Percentiles rank a stretch among this genome's conserved stretches.
Evolutionary conservation across 2,888 invertebrate genomes (phyloP).

Genomic region (Cantharis lateralis): DNA sequence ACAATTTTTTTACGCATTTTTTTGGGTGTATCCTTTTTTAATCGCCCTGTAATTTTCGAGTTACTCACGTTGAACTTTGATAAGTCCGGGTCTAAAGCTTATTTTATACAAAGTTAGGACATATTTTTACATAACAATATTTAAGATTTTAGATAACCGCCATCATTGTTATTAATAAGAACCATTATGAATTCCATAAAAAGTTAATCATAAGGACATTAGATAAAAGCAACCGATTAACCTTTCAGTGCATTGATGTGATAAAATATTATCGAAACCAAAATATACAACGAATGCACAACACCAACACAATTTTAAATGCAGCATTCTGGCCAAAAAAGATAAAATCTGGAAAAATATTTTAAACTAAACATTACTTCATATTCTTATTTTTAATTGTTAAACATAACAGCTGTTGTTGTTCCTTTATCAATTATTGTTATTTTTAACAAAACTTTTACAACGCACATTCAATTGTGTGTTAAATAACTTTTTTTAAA

Average conservation of each 20-base stretch:
- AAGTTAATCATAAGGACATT: neutral
- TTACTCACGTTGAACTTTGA: neutral
- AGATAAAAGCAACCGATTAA: neutral
- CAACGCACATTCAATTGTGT: neutral
- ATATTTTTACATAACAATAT: neutral
- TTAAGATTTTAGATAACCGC: neutral
- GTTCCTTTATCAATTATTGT: neutral
- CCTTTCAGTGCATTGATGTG: neutral
- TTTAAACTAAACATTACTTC: neutral
- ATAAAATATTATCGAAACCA: neutral
- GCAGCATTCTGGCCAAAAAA: neutral
- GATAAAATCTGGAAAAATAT: neutral
- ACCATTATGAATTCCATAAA: neutral
- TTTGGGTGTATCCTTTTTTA: neutral
- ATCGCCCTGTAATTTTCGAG: neutral
- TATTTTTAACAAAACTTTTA: neutral
- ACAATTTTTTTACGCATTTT: neutral
- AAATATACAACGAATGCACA: no score
- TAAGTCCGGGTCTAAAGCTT: neutral
- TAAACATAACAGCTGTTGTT: neutral
- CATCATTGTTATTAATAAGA: neutral
- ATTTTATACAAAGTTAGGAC: neutral
- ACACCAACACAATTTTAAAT: no score
- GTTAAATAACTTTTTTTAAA: no score
- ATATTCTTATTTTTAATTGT: neutral